phyloP scores from a whole-genome alignment of 2,888 invertebrate species.

The Drosophila austrosaltans region DNA sequence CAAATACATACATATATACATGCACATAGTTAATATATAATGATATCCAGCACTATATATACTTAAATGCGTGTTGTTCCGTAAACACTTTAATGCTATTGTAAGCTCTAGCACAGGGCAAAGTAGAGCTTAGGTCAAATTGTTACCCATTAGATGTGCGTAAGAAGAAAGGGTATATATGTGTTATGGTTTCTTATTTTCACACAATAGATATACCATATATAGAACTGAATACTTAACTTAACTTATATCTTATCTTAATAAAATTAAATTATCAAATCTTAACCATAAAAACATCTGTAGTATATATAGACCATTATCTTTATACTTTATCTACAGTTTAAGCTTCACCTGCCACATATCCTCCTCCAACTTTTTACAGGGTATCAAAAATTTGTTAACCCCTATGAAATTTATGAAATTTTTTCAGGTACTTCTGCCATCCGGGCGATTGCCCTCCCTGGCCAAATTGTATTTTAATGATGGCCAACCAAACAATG shows the following conservation, averaged over 20 bases:
- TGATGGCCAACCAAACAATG: constrained; percentile 44
- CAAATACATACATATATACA: no score
- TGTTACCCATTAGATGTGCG: not conserved
- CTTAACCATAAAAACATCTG: no score
- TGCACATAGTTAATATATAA: constrained; percentile 4
- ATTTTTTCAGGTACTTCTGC: constrained; percentile 15
- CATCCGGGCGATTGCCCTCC: constrained; percentile 22
- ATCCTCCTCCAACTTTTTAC: not conserved
- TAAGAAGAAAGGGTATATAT: not conserved
- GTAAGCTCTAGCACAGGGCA: constrained; percentile 21
- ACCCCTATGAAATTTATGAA: not conserved
- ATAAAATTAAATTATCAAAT: no score
- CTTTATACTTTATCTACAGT: no score
- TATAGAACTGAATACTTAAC: no score
- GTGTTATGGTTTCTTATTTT: no score
- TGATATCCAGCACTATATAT: constrained; percentile 1
- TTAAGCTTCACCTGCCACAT: not conserved
- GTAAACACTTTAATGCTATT: constrained; percentile 32
- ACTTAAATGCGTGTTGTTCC: constrained; percentile 9
- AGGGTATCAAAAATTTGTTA: not conserved
- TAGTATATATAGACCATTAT: no score
- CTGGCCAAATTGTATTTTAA: constrained; percentile 50
- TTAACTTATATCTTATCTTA: no score
- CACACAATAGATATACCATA: no score
- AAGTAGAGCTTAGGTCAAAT: constrained; percentile 24